phyloP scores from a whole-genome alignment of 2,888 invertebrate species.

The Pandemis heparana region DNA sequence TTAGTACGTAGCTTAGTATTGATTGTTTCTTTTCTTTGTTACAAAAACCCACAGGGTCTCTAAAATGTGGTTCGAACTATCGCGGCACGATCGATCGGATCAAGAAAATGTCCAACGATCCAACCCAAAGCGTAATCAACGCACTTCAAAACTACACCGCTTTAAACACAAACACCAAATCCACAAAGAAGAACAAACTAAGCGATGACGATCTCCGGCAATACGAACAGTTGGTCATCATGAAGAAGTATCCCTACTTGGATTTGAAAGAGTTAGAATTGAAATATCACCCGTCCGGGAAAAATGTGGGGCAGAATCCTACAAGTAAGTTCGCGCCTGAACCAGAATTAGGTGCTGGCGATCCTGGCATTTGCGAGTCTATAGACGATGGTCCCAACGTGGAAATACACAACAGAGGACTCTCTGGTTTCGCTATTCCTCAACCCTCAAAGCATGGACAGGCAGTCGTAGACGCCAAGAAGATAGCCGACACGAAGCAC shows the following conservation, averaged over 20 bases:
- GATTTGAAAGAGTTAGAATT: constrained; percentile 72
- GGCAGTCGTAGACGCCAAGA: constrained; percentile 48
- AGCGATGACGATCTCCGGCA: constrained; percentile 68
- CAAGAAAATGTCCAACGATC: constrained; percentile 42
- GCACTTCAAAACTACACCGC: background rate
- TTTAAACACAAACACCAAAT: background rate
- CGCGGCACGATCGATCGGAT: constrained; percentile 1
- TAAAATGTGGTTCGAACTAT: background rate
- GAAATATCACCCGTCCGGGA: constrained; percentile 62
- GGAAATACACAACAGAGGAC: constrained; percentile 75
- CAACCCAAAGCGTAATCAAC: background rate
- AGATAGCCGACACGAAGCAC: constrained; percentile 45
- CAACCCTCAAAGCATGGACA: constrained; percentile 46
- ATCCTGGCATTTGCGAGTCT: constrained; percentile 63
- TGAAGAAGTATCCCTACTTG: constrained; percentile 79
- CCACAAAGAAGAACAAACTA: constrained; percentile 53
- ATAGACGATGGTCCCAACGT: constrained; percentile 67
- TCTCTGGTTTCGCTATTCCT: constrained; percentile 76
- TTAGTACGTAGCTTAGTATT: no score
- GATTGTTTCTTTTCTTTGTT: background rate
- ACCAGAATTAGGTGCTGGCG: constrained; percentile 53
- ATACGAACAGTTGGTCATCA: constrained; percentile 75
- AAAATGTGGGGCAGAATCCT: constrained; percentile 64
- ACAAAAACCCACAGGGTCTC: background rate
- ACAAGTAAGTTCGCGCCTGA: constrained; percentile 55